Evolutionary conservation across 2,113 vertebrate species (phyloP), one percentile per base, ranked within the genome.

Genomic region (Mesitornis unicolor): DNA sequence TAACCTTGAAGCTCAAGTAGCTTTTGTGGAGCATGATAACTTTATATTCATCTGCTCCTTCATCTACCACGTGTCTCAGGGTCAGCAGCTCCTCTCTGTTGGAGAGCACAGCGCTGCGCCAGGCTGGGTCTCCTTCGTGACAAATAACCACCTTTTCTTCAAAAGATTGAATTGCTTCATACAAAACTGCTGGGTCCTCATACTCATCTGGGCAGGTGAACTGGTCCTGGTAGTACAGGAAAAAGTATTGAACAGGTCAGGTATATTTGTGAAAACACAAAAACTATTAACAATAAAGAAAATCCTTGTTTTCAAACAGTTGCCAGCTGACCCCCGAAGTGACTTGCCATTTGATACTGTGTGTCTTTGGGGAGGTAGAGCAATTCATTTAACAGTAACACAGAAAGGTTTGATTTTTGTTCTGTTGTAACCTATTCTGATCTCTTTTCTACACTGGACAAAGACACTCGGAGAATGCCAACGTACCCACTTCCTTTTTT

Each of bases 191-290:
- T 1, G 99, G 98, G 95, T 99, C 99, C 95, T 99, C 99, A 0
- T 99, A 99, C 94, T 99, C 99, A 65, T 99, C 99, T 1, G 99
- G 99, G 88, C 99, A 99, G 3, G 99, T 99, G 98, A 99, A 99
- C 97, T 99, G 99, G 97, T 99, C 99, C 99, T 99, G 90, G 48
- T 40, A 7, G 7, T 31, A 75, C 43, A 93, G 45, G 38, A 87
- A 50, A 36, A 78, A 60, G 53, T n/a, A 77, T 24, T 28, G 20
- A 70, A 88, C 75, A 79, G n/a, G 22, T 92, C 85, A 92, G 36
- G 71, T 35, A 18, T 47, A 6, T 84, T 71, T 3, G 40, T 33
- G 69, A 90, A 74, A 76, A 77, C 36, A 43, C 31, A 85, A 14
- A 31, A 56, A 17, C 6, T 61, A 59, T 4, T 50, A 61, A 43